Evolutionary conservation across 2,797 vertebrate species (phyloP), one percentile per base, ranked within the genome.

Genomic region (Myotis findleyi): DNA sequence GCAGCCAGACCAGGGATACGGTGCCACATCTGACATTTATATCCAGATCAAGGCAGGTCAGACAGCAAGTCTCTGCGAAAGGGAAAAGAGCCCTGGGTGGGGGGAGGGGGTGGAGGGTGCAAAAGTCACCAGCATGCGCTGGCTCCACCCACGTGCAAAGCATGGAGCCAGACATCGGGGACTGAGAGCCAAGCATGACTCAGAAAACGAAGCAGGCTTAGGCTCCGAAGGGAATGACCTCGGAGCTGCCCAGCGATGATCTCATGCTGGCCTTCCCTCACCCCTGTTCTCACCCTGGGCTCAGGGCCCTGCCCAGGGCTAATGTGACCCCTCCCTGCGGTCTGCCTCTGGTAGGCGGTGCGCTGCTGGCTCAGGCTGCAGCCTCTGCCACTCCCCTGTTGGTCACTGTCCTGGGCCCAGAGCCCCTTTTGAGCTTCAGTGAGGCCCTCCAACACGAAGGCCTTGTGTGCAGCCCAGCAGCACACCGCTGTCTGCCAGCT

Each of bases 221-320:
- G 11, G 64, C 36, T 41, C 36, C 23, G 10, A 14, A 30, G 64
- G 23, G 27, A 27, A 82, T 11, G 33, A 51, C 10, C 51, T 73
- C 33, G 16, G 62, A 12, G 33, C 27, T 25, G 20, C 14, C 0
- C 3, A 66, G 5, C 44, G 16, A 27, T 13, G 20, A 77, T 18
- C 49, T 75, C 71, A 27, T 21, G 38, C 2, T 27, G 49, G 25
- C 44, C 6, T 27, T 14, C 47, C 55, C 25, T 66, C 7, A 13
- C 38, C 27, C 57, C 20, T 14, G 38, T 13, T 79, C 47, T 77
- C 53, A 21, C 0, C 38, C 23, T 2, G 14, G 69, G 25, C 86
- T 41, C 5, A 1, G 2, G 33, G 71, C 16, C 44, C 6, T 16
- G 20, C 72, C 9, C 18, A 27, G 25, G 1, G 1, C 3, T 0